Percentiles rank a stretch among this genome's conserved stretches.
Evolutionary conservation across 2,888 invertebrate species (phyloP).

Genomic region (Imbricaverruca yamaguchii): DNA sequence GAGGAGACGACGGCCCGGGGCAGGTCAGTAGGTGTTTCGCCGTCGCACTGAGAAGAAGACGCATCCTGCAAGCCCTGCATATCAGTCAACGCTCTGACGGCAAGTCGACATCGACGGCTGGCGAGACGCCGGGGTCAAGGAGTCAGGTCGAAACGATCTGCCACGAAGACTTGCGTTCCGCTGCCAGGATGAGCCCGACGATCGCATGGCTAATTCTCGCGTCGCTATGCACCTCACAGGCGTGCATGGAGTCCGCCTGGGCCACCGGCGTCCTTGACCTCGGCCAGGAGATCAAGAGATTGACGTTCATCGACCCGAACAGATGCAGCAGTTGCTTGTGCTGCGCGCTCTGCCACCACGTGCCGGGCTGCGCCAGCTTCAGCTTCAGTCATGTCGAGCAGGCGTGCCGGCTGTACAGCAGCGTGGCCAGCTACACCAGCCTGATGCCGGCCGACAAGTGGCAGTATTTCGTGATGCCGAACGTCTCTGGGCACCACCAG

Average conservation of each 20-base stretch:
- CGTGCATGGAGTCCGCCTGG: not conserved
- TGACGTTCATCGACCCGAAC: not conserved
- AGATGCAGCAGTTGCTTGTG: not conserved
- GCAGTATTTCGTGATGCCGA: slow-evolving; percentile 3
- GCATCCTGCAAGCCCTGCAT: too few species aligned
- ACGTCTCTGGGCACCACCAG: not conserved
- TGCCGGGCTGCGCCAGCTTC: not conserved
- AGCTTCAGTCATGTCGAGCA: not conserved
- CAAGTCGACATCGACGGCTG: too few species aligned
- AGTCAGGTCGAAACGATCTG: too few species aligned
- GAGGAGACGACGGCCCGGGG: too few species aligned
- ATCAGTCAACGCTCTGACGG: too few species aligned
- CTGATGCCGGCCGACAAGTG: not conserved
- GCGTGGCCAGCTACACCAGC: not conserved
- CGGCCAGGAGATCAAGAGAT: not conserved
- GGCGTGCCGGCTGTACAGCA: not conserved
- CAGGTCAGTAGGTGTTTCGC: too few species aligned
- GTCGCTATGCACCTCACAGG: not conserved
- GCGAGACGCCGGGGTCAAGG: too few species aligned
- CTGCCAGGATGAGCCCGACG: too few species aligned
- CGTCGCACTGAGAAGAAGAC: too few species aligned
- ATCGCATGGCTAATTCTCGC: too few species aligned
- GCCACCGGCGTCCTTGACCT: not conserved
- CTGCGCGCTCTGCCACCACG: not conserved
- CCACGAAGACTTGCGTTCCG: too few species aligned